Conservation (phyloP, 2,113 vertebrate genomes). For the Chauna torquata region DNA sequence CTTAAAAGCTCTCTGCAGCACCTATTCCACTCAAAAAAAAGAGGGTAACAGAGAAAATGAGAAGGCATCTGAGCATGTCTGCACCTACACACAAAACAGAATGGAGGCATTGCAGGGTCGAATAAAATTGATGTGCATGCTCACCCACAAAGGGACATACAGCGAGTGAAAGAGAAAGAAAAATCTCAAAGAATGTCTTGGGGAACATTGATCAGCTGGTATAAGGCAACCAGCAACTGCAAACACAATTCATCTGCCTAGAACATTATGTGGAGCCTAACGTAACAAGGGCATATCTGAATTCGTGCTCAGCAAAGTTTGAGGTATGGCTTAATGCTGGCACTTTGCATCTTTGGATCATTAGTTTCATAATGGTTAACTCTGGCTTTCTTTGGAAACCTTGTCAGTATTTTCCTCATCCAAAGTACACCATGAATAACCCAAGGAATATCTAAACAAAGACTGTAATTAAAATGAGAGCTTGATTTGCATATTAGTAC, state of each 20-base stretch:
- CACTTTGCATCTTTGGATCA: not conserved
- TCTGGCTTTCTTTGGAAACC: not conserved
- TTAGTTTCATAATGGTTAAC: not conserved
- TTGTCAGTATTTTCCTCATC: not conserved
- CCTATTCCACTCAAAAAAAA: not conserved
- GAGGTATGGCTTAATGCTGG: not conserved
- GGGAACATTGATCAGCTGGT: not conserved
- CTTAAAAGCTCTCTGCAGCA: not conserved
- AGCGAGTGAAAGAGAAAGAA: not conserved
- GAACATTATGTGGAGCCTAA: not conserved
- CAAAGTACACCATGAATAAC: not conserved
- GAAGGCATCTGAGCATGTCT: fast-evolving
- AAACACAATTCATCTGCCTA: not conserved
- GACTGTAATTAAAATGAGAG: not conserved
- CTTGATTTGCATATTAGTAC: not conserved
- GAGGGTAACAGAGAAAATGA: not conserved
- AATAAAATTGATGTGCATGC: not conserved
- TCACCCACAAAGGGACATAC: not conserved
- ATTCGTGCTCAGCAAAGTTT: not conserved
- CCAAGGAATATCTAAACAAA: not conserved
- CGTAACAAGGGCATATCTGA: fast-evolving
- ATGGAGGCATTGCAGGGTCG: not conserved
- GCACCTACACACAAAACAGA: not conserved
- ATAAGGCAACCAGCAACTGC: not conserved
- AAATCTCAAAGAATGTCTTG: not conserved